Percentiles rank a stretch among this genome's conserved stretches.
Conservation (phyloP, 2,888 invertebrate genomes). For the Drosophila merina region DNA sequence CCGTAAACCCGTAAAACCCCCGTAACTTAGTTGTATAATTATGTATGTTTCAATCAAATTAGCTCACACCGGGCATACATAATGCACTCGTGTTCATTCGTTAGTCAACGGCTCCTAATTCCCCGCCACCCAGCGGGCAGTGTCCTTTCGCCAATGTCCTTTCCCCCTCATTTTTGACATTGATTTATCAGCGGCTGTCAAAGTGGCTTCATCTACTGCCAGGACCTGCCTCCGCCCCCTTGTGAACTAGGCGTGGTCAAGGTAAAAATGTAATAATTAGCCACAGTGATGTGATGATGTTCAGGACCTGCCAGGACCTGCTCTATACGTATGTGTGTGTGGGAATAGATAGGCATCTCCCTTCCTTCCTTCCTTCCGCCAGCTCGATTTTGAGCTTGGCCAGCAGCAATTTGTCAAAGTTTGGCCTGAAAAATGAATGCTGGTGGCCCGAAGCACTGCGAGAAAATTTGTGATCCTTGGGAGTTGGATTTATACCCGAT, state of each 20-base stretch:
- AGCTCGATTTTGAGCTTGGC: constrained; percentile 40
- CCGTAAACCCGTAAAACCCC: not conserved
- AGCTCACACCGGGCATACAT: constrained; percentile 33
- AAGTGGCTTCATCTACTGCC: constrained; percentile 28
- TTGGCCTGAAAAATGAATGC: constrained; percentile 44
- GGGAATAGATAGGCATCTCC: not conserved
- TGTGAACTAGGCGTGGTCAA: constrained; percentile 31
- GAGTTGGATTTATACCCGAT: no score
- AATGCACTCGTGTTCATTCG: constrained; percentile 30
- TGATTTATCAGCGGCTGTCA: constrained; percentile 69
- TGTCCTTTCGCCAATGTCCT: not conserved
- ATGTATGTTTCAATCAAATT: constrained; percentile 41
- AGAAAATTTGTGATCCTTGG: not conserved
- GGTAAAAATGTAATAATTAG: constrained; percentile 66
- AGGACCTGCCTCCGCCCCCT: not conserved
- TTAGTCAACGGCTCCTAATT: constrained; percentile 27
- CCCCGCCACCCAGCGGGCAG: not conserved
- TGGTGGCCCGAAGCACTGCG: constrained; percentile 20
- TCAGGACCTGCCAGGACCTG: constrained; percentile 5
- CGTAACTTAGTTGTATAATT: constrained; percentile 27
- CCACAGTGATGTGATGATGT: constrained; percentile 52
- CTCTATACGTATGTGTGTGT: not conserved
- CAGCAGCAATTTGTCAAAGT: constrained; percentile 66
- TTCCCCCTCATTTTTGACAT: constrained; percentile 37
- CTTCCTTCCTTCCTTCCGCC: not conserved